Evolutionary conservation across 2,888 invertebrate species (phyloP).

Genomic region (Lycaena phlaeas): DNA sequence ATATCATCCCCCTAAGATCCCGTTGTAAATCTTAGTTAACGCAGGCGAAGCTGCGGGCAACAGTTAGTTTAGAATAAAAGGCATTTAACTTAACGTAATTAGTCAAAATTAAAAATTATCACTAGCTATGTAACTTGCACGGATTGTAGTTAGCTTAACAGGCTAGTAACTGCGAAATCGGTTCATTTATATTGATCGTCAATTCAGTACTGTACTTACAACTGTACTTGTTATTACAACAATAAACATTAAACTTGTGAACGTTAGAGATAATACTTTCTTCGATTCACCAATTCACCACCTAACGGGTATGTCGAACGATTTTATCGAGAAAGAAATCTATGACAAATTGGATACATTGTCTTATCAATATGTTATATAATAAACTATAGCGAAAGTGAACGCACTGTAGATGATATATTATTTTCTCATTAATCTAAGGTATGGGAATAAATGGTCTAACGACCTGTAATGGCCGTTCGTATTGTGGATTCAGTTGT

Average conservation of each 20-base stretch:
- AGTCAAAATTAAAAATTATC: no score
- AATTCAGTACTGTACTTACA: no score
- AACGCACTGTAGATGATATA: constrained; percentile 10
- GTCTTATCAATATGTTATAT: constrained; percentile 23
- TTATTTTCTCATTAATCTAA: constrained; percentile 18
- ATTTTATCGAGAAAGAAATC: constrained; percentile 30
- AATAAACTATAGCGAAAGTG: constrained; percentile 15
- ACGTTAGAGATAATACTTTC: constrained; percentile 5
- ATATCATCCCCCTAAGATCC: no score
- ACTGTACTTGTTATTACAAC: no score
- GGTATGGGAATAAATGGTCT: constrained; percentile 15
- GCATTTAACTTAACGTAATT: no score
- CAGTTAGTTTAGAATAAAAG: no score
- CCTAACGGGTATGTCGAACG: constrained; percentile 20
- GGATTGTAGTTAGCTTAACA: no score
- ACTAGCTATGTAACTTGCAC: no score
- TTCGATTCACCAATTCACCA: constrained; percentile 1
- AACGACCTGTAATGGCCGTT: constrained; percentile 6
- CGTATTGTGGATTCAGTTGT: neutral
- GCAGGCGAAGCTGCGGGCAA: no score
- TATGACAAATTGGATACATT: constrained; percentile 33
- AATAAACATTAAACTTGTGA: neutral
- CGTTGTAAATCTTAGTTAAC: no score
- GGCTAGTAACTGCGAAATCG: no score
- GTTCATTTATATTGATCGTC: no score